Percentiles rank a stretch among this genome's conserved stretches.
phyloP scores from a whole-genome alignment of 2,888 invertebrate species.

The Nematopogon swammerdamellus region DNA sequence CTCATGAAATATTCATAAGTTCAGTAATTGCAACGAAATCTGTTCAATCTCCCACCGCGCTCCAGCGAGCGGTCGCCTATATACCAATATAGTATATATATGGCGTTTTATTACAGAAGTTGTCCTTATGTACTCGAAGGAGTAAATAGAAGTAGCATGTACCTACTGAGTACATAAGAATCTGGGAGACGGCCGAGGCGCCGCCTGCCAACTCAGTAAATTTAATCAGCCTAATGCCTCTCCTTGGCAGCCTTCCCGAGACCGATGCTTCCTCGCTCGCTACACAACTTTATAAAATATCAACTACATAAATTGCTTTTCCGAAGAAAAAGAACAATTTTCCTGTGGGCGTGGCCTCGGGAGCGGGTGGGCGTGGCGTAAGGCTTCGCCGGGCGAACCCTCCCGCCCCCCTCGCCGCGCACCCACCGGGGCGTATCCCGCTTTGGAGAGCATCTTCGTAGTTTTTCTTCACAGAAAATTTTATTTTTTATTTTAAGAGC shows the following conservation, averaged over 20 bases:
- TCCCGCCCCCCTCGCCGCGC: too few relatives aligned
- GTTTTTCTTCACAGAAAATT: too few relatives aligned
- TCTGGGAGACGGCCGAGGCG: neutral
- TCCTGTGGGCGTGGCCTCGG: neutral
- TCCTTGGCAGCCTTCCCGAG: neutral
- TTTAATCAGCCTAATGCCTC: neutral
- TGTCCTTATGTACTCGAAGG: neutral
- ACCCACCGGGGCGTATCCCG: too few relatives aligned
- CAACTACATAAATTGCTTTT: neutral
- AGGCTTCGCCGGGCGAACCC: neutral
- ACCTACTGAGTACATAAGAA: neutral
- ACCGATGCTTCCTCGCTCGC: neutral
- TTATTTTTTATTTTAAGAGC: too few relatives aligned
- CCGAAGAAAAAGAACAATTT: neutral
- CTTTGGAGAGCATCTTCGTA: too few relatives aligned
- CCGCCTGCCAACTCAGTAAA: neutral
- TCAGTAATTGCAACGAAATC: too few relatives aligned
- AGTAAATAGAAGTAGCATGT: neutral
- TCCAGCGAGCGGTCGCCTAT: too few relatives aligned
- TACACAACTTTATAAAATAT: neutral
- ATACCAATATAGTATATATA: too few relatives aligned
- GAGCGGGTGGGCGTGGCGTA: neutral
- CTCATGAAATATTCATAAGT: too few relatives aligned
- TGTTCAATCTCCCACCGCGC: too few relatives aligned
- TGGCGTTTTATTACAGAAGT: neutral